Evolutionary conservation across 2,888 invertebrate species (phyloP).

Genomic region (Seira ritae): DNA sequence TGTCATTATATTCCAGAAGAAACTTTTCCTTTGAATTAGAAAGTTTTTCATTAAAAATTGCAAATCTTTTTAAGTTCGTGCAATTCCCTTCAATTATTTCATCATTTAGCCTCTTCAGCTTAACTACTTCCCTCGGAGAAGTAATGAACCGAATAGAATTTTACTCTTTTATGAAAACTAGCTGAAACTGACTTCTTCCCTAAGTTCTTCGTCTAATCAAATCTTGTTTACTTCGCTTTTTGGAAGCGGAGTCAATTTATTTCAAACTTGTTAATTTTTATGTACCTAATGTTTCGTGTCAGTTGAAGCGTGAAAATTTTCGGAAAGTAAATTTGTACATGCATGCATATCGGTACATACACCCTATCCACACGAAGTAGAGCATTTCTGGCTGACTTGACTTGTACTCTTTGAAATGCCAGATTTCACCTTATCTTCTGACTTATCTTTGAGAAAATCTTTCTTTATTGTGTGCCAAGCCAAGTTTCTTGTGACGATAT

Average conservation of each 20-base stretch:
- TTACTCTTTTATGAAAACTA: too few species aligned
- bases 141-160: too few species aligned
- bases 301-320: too few species aligned
- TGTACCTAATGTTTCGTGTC: background rate
- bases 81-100: background rate
- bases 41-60: too few species aligned
- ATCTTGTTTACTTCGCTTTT: too few species aligned
- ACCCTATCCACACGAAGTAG: background rate
- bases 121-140: too few species aligned
- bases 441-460: background rate
- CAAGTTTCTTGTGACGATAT: slow-evolving; percentile 11
- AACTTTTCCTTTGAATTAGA: too few species aligned
- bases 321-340: background rate
- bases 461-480: slow-evolving; percentile 1
- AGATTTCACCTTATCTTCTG: background rate
- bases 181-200: too few species aligned
- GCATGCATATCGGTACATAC: background rate
- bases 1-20: too few species aligned
- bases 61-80: too few species aligned
- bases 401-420: background rate
- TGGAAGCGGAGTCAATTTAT: background rate
- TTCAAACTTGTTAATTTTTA: slow-evolving; percentile 10
- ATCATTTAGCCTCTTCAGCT: background rate
- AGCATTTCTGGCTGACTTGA: too few species aligned
- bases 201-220: too few species aligned